phyloP scores from a whole-genome alignment of 2,797 vertebrate genomes.

The Fratercula arctica region DNA sequence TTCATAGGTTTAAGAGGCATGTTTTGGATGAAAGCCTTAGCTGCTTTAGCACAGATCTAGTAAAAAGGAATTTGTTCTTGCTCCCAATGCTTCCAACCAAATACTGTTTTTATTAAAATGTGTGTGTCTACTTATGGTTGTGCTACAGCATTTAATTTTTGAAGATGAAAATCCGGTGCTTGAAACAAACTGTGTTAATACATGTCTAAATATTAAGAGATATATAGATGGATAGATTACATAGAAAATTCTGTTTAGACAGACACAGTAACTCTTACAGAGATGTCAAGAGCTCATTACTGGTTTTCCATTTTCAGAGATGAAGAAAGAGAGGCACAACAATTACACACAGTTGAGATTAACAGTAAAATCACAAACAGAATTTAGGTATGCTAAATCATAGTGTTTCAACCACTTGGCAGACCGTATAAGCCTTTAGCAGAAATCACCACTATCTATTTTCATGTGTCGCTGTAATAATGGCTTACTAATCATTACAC shows the following conservation, averaged over 20 bases:
- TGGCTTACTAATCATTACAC: background rate
- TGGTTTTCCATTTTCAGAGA: background rate
- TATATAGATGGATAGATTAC: background rate
- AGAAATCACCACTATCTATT: background rate
- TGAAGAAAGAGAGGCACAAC: background rate
- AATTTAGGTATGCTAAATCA: background rate
- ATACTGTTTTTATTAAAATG: background rate
- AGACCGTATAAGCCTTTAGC: background rate
- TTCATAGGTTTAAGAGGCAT: conserved; percentile 2
- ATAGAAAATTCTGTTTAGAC: background rate
- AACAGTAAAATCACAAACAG: background rate
- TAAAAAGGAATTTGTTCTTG: background rate
- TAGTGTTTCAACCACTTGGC: background rate
- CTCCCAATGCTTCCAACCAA: background rate
- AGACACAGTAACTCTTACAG: background rate
- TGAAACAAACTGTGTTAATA: background rate
- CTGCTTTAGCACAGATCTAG: background rate
- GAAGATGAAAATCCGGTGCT: background rate
- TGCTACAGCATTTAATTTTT: background rate
- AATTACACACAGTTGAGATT: background rate
- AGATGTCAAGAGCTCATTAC: background rate
- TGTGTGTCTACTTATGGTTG: background rate
- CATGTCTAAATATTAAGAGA: background rate
- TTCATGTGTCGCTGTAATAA: background rate
- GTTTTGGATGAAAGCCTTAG: conserved; percentile 7